These are phyloP conservation scores for Drosophila paulistorum DNA, from an alignment of 1,140 invertebrate genomes.

Conservation along the genomic window DNA sequence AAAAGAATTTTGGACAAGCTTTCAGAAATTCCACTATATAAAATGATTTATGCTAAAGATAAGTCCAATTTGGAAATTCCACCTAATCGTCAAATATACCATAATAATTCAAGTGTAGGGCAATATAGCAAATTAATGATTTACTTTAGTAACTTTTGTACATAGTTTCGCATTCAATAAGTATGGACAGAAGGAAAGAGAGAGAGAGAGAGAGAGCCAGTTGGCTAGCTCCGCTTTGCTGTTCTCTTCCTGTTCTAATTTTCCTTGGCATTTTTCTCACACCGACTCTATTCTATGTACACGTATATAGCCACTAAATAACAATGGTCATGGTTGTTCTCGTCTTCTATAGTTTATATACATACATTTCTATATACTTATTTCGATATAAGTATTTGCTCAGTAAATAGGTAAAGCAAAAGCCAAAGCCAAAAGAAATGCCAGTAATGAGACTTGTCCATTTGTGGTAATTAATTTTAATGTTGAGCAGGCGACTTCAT, in stretches of 20 bases:
- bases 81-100: conserved; percentile 15
- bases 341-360: conserved; percentile 1
- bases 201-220: neutral
- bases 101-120: conserved; percentile 17
- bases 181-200: neutral
- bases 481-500: conserved; percentile 43
- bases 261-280: neutral
- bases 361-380: conserved; percentile 10
- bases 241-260: neutral
- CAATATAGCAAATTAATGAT: conserved; percentile 55
- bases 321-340: conserved; percentile 39
- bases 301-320: conserved; percentile 29
- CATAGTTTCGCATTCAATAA: conserved; percentile 29
- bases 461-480: conserved; percentile 80
- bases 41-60: too few relatives aligned
- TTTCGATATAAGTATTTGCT: conserved; percentile 20
- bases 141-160: conserved; percentile 51
- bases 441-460: conserved; percentile 68
- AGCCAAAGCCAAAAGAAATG: conserved; percentile 38
- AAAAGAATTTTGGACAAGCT: too few relatives aligned
- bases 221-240: conserved; percentile 10
- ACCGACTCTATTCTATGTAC: neutral
- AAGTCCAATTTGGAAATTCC: too few relatives aligned
- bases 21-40: too few relatives aligned
- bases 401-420: conserved; percentile 12